Base-by-base conservation (phyloP, 2,113 vertebrate species). In the Austrofundulus limnaeus region DNA sequence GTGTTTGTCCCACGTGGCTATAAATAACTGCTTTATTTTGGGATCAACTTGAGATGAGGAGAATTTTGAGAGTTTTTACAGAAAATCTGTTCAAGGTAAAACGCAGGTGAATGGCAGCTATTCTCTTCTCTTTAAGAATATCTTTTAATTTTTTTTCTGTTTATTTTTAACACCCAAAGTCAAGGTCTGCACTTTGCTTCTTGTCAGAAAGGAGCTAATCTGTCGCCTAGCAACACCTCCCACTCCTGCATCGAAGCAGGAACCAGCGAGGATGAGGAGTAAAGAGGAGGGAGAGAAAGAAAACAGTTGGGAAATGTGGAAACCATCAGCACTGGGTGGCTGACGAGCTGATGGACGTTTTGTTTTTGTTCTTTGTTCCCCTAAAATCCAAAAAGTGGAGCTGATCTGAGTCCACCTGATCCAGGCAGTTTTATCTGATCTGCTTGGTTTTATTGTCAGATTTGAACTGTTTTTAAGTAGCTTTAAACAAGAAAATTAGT, bases 201-300 rank as follows among this genome's bases (percentile, higher is more conserved):
- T 92, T 92, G 87, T 92, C 89, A 91, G 88, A 89, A 93, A 91
- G 76, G 89, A 92, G 87, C 90, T 89, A 87, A 92, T 92, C 88
- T 91, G 92, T 93, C 72, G 91, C 92, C 88, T 93, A 93, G 92
- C 92, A 93, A 93, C 92, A 85, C 84, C 89, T 91, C 90, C 92
- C 81, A 92, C 90, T 91, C 88, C 79, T 83, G 81, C 82, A 82
- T 78, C 17, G 20, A 80, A 83, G 84, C 71, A 42, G 66, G 82
- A 88, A 84, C 4, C 54, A 83, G 70, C 77, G 77, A 83, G 69
- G 70, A 80, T 80, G 79, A 69, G 71, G 67, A 83, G 73, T 77
- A 85, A 87, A 84, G 73, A 59, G 63, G 53, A 65, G 74, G 58
- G 71, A 70, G 20, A 20, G 38, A 2, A 43, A 42, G 58, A 58